phyloP scores from a whole-genome alignment of 2,888 invertebrate genomes.

The Polietes domitor region DNA sequence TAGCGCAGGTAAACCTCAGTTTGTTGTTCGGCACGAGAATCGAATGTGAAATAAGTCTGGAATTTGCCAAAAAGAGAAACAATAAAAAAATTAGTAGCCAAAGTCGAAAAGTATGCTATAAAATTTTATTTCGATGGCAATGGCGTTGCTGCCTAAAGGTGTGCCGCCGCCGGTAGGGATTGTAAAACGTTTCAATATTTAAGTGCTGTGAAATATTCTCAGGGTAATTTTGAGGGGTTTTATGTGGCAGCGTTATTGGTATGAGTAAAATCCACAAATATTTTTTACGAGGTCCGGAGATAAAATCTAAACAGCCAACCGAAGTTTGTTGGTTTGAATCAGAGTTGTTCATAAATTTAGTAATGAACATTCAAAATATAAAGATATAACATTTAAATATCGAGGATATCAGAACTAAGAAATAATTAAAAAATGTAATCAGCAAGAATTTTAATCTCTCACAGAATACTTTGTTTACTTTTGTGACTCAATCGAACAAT shows the following conservation, averaged over 20 bases:
- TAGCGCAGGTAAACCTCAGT: slow-evolving; percentile 94
- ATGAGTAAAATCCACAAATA: neutral
- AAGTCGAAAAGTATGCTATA: slow-evolving; percentile 34
- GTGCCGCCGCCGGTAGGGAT: neutral
- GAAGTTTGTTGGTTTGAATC: too few species aligned
- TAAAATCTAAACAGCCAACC: too few species aligned
- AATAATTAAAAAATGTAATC: too few species aligned
- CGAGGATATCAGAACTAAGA: too few species aligned
- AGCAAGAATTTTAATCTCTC: too few species aligned
- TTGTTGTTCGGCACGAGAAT: slow-evolving; percentile 94
- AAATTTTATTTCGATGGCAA: slow-evolving; percentile 31
- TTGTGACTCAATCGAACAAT: too few species aligned
- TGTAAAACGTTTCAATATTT: slow-evolving; percentile 14
- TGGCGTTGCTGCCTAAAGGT: slow-evolving; percentile 22
- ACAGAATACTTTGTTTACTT: too few species aligned
- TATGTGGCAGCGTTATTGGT: slow-evolving; percentile 12
- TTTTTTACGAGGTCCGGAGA: neutral
- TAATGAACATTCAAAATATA: too few species aligned
- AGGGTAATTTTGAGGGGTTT: neutral
- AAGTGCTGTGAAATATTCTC: neutral
- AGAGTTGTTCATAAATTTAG: too few species aligned
- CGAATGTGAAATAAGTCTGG: slow-evolving; percentile 90
- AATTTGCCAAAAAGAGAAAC: slow-evolving; percentile 49
- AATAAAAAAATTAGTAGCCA: slow-evolving; percentile 52
- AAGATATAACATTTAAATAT: too few species aligned